Evolutionary conservation across 1,140 invertebrate genomes (phyloP).

Genomic region (Drosophila orosa): DNA sequence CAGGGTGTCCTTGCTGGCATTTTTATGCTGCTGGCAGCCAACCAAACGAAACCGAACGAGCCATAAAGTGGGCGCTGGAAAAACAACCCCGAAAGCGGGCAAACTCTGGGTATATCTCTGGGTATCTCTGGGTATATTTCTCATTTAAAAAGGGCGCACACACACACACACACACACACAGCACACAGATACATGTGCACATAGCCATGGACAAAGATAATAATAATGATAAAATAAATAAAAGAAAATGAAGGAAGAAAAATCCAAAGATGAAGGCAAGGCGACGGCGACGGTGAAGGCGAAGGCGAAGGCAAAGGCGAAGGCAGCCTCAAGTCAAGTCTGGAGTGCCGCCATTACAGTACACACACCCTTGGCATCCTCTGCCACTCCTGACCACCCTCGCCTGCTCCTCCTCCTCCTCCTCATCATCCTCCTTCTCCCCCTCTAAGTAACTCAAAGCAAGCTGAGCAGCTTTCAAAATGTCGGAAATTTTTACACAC

Average conservation of each 20-base stretch:
- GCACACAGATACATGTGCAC: conserved; percentile 32
- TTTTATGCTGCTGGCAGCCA: conserved; percentile 74
- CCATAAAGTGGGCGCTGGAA: conserved; percentile 70
- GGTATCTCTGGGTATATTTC: conserved; percentile 14
- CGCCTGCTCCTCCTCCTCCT: not conserved
- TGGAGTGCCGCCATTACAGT: conserved; percentile 31
- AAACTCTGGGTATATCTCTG: not conserved
- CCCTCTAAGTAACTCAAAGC: conserved; percentile 71
- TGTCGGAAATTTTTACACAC: conserved; percentile 78
- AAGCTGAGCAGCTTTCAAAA: conserved; percentile 77
- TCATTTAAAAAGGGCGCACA: conserved; percentile 22
- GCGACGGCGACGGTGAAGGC: not conserved
- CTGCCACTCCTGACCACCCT: not conserved
- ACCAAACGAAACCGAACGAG: conserved; percentile 80
- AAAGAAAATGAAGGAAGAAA: conserved; percentile 68
- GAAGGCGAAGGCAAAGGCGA: not conserved
- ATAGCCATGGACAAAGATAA: conserved; percentile 81
- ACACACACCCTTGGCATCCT: not conserved
- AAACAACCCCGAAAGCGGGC: conserved; percentile 66
- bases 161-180: conserved; percentile 19
- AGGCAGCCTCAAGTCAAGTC: conserved; percentile 25
- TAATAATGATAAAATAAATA: conserved; percentile 83
- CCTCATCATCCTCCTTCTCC: conserved; percentile 26
- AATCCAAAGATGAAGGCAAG: conserved; percentile 25
- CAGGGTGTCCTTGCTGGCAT: conserved; percentile 57